Evolutionary conservation across 2,113 vertebrate genomes (phyloP), one percentile per base, ranked within the genome.

Genomic region (Tragulus kanchil): DNA sequence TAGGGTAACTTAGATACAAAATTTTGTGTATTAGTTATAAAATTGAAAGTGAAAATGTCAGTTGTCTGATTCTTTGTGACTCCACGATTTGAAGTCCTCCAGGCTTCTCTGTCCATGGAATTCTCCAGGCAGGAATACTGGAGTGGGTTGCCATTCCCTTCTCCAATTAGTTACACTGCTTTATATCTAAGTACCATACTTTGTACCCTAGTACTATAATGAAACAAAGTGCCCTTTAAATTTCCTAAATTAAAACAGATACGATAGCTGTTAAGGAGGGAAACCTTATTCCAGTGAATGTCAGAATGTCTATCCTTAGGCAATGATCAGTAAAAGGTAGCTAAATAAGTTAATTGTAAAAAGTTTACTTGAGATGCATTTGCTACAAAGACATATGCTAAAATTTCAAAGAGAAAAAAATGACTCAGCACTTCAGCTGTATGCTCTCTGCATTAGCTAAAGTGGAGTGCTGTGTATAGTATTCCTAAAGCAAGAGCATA

Each of bases 321-420:
- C 25, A 95, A 8, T 78, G 16, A 98, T 85, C 19, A 85, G 64
- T 54, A 84, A 93, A 31, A 31, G 31, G 64, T 14, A 81, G 23
- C 6, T 91, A 96, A 71, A 19, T 84, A 89, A 97, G 48, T 81
- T 84, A 87, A 84, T 0, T 59, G 25, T 69, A 0, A 82, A 93
- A 25, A 12, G 3, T 65, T 96, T 85, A 96, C 4, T 56, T 92
- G 65, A 62, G 52, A 93, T 89, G 89, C 7, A 73, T 50, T 86
- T 94, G 23, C 42, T 54, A 94, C 79, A 90, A 97, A 93, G 17
- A 8, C 23, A 59, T 69, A 90, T 28, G 21, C 31, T 95, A 71
- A 93, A 94, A 88, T 92, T 94, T 90, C 58, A 87, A 91, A 94
- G 45, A 89, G 77, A 79, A 90, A 65, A 93, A 93, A 64, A 42